Evolutionary conservation across 1,140 invertebrate species (phyloP), one percentile per base, ranked within the genome.

Genomic region (Cyclargus thomasi): DNA sequence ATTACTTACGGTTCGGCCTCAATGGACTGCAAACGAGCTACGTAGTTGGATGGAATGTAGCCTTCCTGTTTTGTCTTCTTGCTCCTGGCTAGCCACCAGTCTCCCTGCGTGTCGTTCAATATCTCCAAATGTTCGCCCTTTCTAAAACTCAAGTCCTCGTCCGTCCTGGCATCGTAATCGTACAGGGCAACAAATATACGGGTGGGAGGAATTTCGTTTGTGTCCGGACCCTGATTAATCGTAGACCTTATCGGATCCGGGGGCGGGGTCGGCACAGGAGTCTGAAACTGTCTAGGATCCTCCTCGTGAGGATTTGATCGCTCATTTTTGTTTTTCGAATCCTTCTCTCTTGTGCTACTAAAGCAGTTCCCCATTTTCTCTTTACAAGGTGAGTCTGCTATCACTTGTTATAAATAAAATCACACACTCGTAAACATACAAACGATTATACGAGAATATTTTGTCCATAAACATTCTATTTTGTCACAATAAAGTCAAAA

Each of bases 21-120:
- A 82, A 99, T 99, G 71, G 98, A 99, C 91, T 99, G 98, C 79
- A 99, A 92, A 91, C 98, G 98, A 74, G 99, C 99, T 71, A 99
- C 98, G 94, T 99, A 99, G 92, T 99, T 99, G 65, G 97, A 99
- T 77, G 99, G 99, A 91, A 99, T 99, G 92, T 99, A 99, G 69
- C 99, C 99, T 91, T 99, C 97, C 88, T 97, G 95, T 87, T 96
- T 95, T 39, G 97, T 97, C 77, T 97, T 94, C 92, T 98, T 97
- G 91, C 97, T 98, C 78, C 96, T 94, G 59, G 98, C 98, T 80
- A 99, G 94, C 99, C 99, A 99, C 99, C 99, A 99, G 89, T 99
- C 99, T 64, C 98, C 98, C 85, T 93, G 88, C 72, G 97, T 99
- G 92, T 99, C 98, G 91, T 99, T 99, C 71, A 99, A 91, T 74